These are phyloP conservation scores for Drosophila nr. medialis DNA, from an alignment of 2,888 invertebrate species.

Conservation along the genomic window DNA sequence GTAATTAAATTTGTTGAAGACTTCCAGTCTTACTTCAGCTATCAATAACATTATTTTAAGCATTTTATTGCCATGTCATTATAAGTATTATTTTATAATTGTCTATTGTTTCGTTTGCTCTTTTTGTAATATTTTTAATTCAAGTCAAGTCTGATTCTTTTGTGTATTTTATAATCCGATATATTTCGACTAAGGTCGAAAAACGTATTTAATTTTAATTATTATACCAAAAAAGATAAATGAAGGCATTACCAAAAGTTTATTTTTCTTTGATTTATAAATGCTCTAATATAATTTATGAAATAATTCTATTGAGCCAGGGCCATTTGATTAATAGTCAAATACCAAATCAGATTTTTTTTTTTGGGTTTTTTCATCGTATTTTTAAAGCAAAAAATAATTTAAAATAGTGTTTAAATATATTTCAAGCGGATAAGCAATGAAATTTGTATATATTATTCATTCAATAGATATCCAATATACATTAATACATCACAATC, in stretches of 20 bases:
- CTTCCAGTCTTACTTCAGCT: neutral
- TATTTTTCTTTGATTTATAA: neutral
- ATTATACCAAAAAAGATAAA: neutral
- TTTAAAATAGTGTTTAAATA: rapidly evolving
- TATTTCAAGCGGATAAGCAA: neutral
- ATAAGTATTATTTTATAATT: too few relatives aligned
- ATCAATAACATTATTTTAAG: neutral
- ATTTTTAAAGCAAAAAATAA: neutral
- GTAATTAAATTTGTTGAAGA: neutral
- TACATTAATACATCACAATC: neutral
- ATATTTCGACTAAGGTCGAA: neutral
- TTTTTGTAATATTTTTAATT: too few relatives aligned
- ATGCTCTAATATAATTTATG: neutral
- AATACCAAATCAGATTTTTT: neutral
- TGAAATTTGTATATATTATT: neutral
- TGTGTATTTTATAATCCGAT: too few relatives aligned
- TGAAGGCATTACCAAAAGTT: neutral
- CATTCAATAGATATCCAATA: neutral
- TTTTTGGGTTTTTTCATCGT: neutral
- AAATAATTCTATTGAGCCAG: neutral
- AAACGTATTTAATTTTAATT: neutral
- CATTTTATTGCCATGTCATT: too few relatives aligned
- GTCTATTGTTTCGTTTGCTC: too few relatives aligned
- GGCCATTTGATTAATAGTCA: neutral
- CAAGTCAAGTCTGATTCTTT: too few relatives aligned